phyloP scores from a whole-genome alignment of 2,113 vertebrate genomes.

The Macquaria australasica region DNA sequence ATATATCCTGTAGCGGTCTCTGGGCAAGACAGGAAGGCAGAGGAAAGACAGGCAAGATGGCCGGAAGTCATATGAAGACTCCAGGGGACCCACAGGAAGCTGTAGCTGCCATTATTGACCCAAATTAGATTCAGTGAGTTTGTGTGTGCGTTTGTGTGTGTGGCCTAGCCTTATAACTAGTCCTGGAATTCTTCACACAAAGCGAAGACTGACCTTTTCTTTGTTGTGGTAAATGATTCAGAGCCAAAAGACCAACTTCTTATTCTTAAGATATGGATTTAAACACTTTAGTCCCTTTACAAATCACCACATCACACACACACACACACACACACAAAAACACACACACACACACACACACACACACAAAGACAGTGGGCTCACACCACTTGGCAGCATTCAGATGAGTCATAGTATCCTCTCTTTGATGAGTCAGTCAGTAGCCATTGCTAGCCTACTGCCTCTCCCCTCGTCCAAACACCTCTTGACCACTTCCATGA shows the following conservation, averaged over 20 bases:
- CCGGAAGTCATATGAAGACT: constrained; percentile 83
- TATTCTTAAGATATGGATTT: not conserved
- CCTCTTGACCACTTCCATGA: constrained; percentile 25
- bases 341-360: too few relatives aligned
- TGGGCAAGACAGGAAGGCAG: constrained; percentile 67
- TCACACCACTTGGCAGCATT: constrained; percentile 27
- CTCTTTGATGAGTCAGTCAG: constrained; percentile 58
- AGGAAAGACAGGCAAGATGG: constrained; percentile 76
- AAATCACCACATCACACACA: constrained; percentile 11
- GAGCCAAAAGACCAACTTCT: not conserved
- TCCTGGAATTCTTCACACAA: not conserved
- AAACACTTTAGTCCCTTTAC: not conserved
- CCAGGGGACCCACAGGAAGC: constrained; percentile 74
- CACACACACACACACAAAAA: too few relatives aligned
- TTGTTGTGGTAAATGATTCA: too few relatives aligned
- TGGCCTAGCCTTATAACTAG: not conserved
- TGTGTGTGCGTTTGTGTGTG: not conserved
- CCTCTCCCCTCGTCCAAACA: constrained; percentile 37
- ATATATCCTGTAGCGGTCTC: constrained; percentile 37
- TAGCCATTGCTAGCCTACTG: constrained; percentile 23
- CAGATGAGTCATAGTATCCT: constrained; percentile 53
- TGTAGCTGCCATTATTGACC: constrained; percentile 72
- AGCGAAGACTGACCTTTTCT: not conserved
- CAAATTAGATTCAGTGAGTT: constrained; percentile 18
- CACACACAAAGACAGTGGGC: not conserved